Evolutionary conservation across 2,888 invertebrate species (phyloP), one percentile per base, ranked within the genome.

Genomic region (Tortrix viridana): DNA sequence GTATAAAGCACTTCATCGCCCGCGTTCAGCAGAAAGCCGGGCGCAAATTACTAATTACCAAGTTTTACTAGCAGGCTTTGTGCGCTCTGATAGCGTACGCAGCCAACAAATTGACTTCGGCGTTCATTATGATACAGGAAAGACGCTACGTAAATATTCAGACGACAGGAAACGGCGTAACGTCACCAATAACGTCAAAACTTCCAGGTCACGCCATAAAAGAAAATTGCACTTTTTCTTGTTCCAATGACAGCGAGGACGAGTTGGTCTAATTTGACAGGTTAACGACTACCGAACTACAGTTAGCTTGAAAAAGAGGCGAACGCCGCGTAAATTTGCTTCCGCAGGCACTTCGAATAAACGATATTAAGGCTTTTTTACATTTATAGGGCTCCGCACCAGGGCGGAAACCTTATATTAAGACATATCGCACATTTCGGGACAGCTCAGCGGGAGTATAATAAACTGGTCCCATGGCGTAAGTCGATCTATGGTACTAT

Each of bases 161-260:
- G 20, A 53, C 32, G 18, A 48, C 57, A 47, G 50, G 19, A 52
- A 65, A 65, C 60, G 41, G 48, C 47, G 54, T 52, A 62, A 60
- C 43, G 65, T 73, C 74, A 74, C 74, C 79, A 82, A 81, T 80
- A 79, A 76, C 74, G 77, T 80, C 75, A 77, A 84, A 87, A 85
- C 70, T 84, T 85, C 74, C 71, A 79, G 77, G 83, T 80, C 80
- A 84, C 80, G 83, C 83, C 72, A 84, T 82, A 81, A 85, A 84
- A 84, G 79, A 77, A 82, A 83, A 87, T 84, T 80, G 81, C 77
- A 82, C 80, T 84, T 85, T 79, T 84, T 82, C 79, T 82, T 82
- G 74, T 80, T 77, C 71, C 67, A 82, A 85, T 79, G 81, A 79
- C 80, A 81, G 73, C 72, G 74, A 73, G 72, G 81, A 81, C 77